Evolutionary conservation across 2,113 vertebrate species (phyloP).

Genomic region (Mesoclemmys tuberculata): DNA sequence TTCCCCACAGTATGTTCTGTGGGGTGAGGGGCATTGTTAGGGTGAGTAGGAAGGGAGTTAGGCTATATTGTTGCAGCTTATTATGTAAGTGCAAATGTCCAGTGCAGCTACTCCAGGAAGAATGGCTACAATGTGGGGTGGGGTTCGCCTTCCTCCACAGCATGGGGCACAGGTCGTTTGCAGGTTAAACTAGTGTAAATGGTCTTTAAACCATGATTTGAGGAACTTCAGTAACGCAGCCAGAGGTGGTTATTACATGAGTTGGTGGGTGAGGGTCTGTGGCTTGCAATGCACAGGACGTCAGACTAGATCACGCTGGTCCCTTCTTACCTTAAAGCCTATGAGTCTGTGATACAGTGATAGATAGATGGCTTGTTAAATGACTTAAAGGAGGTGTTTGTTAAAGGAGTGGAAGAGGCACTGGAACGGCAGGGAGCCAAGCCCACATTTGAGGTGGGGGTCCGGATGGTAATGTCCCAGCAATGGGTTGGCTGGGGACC

Average conservation of each 20-base stretch:
- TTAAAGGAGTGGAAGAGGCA: not conserved
- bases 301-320: not conserved
- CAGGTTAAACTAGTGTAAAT: not conserved
- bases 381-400: not conserved
- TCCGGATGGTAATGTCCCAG: not conserved
- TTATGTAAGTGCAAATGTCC: not conserved
- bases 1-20: not conserved
- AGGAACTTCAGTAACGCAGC: not conserved
- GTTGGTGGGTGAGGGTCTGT: not conserved
- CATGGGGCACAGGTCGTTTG: not conserved
- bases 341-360: not conserved
- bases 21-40: not conserved
- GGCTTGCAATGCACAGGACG: not conserved
- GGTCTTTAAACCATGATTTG: not conserved
- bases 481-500: not conserved
- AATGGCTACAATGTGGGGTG: not conserved
- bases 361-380: not conserved
- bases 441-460: not conserved
- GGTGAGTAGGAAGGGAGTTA: not conserved
- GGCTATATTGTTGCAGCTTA: not conserved
- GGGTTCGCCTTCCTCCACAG: not conserved
- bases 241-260: not conserved
- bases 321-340: not conserved
- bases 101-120: not conserved
- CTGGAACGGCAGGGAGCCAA: not conserved